Base-by-base conservation (phyloP, 2,797 vertebrate species). In the Sebastes diaconus region DNA sequence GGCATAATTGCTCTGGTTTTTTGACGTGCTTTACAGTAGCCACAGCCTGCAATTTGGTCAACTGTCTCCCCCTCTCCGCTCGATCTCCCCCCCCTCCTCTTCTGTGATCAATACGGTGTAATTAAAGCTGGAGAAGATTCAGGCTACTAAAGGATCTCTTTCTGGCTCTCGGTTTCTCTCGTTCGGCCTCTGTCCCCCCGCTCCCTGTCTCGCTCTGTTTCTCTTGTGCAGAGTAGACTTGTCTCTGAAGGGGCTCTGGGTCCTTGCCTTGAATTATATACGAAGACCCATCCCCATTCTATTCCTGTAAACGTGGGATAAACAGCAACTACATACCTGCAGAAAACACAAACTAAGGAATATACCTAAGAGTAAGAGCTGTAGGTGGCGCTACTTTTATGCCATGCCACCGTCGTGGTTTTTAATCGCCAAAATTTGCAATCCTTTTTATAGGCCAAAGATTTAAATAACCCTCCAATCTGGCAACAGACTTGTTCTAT, bases 31-130 rank as follows among this genome's bases (percentile, higher is more conserved):
- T 89, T 92, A 92, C 90, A 87, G 90, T 92, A 92, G 91, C 87
- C 77, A 52, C 70, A 75, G 78, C 68, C 34, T 63, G 70, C 81
- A 82, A 72, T 88, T 92, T 89, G 54, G 75, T 80, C 69, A 72
- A 81, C 79, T 82, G 73, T 79, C 50, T 80, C 69, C 59, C 68
- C 32, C 57, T 63, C 54, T 61, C 57, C 20, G 10, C 76, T 74
- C 42, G 0, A 34, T 57, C 36, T 8, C 5, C 52, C 69, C 20
- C 36, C 46, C 36, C 69, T 42, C 63, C 42, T 64, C 79, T 74
- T 10, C 73, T 87, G 75, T 93, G 93, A 96, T 96, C 95, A 94
- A 95, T 96, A 94, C 34, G 72, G 73, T 94, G 93, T 95, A 95
- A 95, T 95, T 95, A 95, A 95, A 94, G 92, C 87, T 83, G 85